These are phyloP conservation scores for Bujurquina vittata DNA, from an alignment of 2,113 vertebrate genomes.

Conservation along the genomic window DNA sequence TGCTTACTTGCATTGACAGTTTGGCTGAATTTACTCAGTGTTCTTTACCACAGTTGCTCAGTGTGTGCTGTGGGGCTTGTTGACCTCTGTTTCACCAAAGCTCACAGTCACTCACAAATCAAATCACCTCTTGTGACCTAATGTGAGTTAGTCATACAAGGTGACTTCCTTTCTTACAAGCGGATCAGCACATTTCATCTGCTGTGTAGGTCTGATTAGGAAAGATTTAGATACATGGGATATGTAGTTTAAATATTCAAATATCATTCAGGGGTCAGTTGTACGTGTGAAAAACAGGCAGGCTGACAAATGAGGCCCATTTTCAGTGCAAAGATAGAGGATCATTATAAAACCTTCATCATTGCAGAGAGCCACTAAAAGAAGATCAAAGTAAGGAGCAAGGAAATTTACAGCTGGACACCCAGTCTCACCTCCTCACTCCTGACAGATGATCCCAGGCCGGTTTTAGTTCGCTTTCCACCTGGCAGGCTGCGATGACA, in stretches of 20 bases:
- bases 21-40: not conserved
- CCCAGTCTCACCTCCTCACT: not conserved
- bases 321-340: fast-evolving
- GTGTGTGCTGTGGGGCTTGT: no score
- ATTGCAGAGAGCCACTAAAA: not conserved
- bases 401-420: not conserved
- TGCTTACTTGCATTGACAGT: not conserved
- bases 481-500: constrained; percentile 7
- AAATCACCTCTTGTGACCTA: not conserved
- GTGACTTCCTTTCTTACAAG: no score
- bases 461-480: constrained; percentile 2
- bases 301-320: fast-evolving
- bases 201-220: not conserved
- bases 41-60: not conserved
- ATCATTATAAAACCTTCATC: not conserved
- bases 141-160: fast-evolving
- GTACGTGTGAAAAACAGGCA: not conserved
- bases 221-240: not conserved
- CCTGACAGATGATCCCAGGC: not conserved
- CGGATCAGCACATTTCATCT: not conserved
- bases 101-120: not conserved
- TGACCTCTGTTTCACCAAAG: not conserved
- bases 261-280: not conserved
- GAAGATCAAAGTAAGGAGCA: not conserved
- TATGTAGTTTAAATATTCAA: not conserved